These are phyloP conservation scores for Brachyistius frenatus DNA, from an alignment of 2,113 vertebrate species.

Conservation along the genomic window DNA sequence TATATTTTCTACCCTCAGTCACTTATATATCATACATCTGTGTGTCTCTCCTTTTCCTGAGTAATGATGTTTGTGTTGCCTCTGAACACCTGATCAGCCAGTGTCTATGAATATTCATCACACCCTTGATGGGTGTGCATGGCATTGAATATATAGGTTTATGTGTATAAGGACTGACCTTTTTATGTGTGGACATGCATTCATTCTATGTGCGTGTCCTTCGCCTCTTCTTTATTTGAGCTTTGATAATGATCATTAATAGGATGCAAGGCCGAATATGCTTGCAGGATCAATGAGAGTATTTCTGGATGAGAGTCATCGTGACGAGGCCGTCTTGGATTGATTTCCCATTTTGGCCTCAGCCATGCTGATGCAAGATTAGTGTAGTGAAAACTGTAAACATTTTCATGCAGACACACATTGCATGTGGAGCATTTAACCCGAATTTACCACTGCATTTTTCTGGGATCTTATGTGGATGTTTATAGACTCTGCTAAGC, in stretches of 20 bases:
- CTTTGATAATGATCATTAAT: neutral
- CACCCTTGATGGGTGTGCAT: neutral
- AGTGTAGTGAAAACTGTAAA: neutral
- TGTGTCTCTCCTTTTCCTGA: too few relatives aligned
- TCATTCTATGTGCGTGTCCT: neutral
- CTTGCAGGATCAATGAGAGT: slow-evolving; percentile 48
- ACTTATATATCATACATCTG: too few relatives aligned
- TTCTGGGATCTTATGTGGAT: too few relatives aligned
- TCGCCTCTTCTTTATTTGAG: neutral
- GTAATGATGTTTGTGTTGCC: too few relatives aligned
- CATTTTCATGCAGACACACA: neutral
- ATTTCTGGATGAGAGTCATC: slow-evolving; percentile 25
- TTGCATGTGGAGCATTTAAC: neutral
- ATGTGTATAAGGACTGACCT: neutral
- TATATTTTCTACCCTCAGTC: neutral
- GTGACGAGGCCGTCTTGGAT: slow-evolving; percentile 16
- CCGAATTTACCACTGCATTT: too few relatives aligned
- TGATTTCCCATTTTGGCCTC: slow-evolving; percentile 21
- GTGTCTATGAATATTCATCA: slow-evolving; percentile 14
- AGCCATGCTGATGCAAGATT: neutral
- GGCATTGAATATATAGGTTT: neutral
- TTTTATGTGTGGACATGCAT: slow-evolving; percentile 15
- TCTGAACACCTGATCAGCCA: neutral
- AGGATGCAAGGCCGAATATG: slow-evolving; percentile 25
- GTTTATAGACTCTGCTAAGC: too few relatives aligned